Base-by-base conservation (phyloP, 1,140 invertebrate genomes). In the Araneus ventricosus region DNA sequence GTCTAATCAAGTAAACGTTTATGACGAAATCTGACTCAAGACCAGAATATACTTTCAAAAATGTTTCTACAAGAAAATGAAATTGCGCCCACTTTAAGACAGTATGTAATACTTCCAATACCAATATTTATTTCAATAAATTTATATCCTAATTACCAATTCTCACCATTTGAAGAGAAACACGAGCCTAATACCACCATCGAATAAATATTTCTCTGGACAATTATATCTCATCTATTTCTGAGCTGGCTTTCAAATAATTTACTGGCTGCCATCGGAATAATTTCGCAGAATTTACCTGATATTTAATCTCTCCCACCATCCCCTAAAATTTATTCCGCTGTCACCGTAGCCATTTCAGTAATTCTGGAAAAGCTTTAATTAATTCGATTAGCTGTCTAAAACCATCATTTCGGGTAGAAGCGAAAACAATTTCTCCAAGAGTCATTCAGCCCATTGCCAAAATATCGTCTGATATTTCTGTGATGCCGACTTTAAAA, bases 301-400 rank as follows among this genome's bases (percentile, higher is more conserved):
- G 70, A 17, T 34, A 75, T 34, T 75, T 37, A 75, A 75, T 75
- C 70, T 37, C 0, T 37, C 30, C 14, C 34, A 20, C 14, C 6
- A 75, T 4, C 20, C 22, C 22, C 70, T 30, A 67, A 30, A 67
- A 27, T 27, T 67, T 52, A 52, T 27, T 67, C 30, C 34, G 0
- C 0, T 75, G n/a, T 5, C 41, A 14, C n/a, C n/a, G n/a, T 82
- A 39, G 0, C 10, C 70, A 37, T 22, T 37, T 1, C 20, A 4
- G 22, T 75, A 75, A 75, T 37, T 17, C 70, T 4, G 34, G 70
- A 75, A 75, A 75, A 75, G 70, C 17, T 75, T 75, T 75, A 75
- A 75, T 75, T 75, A 75, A 75, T 75, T 75, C 70, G 70, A 75
- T 75, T 75, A 37, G 4, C 70, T 75, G 39, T 45, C 34, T 8